phyloP scores from a whole-genome alignment of 2,113 vertebrate genomes.

The Silurus asotus region DNA sequence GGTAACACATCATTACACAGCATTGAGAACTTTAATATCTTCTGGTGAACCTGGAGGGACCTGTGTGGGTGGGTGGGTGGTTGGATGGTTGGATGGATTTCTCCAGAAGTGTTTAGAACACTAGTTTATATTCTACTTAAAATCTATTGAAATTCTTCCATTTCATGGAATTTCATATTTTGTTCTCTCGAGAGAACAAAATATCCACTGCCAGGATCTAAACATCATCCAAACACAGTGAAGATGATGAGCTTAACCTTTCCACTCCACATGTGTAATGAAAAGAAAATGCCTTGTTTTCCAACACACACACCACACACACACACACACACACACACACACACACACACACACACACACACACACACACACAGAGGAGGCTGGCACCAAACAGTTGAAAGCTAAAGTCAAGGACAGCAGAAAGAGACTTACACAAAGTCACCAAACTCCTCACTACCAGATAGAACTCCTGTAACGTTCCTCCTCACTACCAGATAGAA shows the following conservation, averaged over 20 bases:
- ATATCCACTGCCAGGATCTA: background rate
- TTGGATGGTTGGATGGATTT: too few species aligned
- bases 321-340: background rate
- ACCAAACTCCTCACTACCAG: background rate
- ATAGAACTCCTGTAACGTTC: too few species aligned
- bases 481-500: too few species aligned
- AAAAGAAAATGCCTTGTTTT: background rate
- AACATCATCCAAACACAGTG: background rate
- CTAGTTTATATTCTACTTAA: background rate
- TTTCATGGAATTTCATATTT: too few species aligned
- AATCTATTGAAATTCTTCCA: background rate
- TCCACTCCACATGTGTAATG: background rate
- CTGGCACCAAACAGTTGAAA: background rate
- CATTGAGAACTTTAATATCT: too few species aligned
- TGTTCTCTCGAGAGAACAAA: too few species aligned
- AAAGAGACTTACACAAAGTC: background rate
- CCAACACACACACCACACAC: background rate
- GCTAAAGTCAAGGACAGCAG: background rate
- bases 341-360: conserved; percentile 20
- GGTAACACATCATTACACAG: background rate
- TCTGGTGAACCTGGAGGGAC: too few species aligned
- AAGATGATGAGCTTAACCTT: background rate
- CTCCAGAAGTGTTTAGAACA: background rate
- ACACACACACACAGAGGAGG: background rate
- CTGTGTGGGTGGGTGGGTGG: too few species aligned